Percentiles rank a stretch among this genome's conserved stretches.
These are phyloP conservation scores for Ophioninae sp. DNA, from an alignment of 2,888 invertebrate species.

Conservation along the genomic window DNA sequence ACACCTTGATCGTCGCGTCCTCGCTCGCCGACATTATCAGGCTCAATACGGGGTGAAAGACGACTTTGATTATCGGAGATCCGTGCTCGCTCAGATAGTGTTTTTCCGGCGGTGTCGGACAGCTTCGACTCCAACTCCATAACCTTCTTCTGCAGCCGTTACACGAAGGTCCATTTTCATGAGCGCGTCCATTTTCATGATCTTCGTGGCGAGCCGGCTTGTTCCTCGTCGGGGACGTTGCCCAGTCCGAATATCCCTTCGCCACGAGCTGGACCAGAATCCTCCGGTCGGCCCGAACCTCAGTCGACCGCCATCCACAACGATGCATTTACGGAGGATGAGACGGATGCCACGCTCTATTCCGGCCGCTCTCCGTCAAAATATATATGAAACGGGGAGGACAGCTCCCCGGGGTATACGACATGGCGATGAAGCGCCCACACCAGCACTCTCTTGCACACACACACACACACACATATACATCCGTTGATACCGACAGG, in stretches of 20 bases:
- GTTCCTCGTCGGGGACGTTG: constrained; percentile 73
- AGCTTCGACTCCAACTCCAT: constrained; percentile 98
- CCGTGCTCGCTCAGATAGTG: constrained; percentile 97
- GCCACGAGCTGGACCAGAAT: constrained; percentile 73
- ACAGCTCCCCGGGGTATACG: too few species aligned
- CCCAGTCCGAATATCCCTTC: constrained; percentile 34
- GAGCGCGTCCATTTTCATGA: constrained; percentile 99
- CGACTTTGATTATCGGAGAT: constrained; percentile 97
- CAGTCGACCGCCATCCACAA: constrained; percentile 73
- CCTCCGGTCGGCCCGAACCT: constrained; percentile 74
- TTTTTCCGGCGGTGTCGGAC: constrained; percentile 98
- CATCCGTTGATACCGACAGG: too few species aligned
- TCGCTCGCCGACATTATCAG: constrained; percentile 98
- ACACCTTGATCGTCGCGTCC: constrained; percentile 98
- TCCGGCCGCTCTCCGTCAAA: too few species aligned
- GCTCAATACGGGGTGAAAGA: constrained; percentile 99
- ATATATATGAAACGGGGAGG: too few species aligned
- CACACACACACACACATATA: too few species aligned
- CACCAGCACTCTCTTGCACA: too few species aligned
- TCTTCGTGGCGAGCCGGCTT: constrained; percentile 82
- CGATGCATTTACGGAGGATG: too few species aligned
- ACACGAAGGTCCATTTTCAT: constrained; percentile 99
- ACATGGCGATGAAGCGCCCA: too few species aligned
- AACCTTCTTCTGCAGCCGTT: constrained; percentile 98
- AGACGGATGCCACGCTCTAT: too few species aligned